Conservation (phyloP, 2,797 vertebrate species). For the Parauchenoglanis ngamensis region DNA sequence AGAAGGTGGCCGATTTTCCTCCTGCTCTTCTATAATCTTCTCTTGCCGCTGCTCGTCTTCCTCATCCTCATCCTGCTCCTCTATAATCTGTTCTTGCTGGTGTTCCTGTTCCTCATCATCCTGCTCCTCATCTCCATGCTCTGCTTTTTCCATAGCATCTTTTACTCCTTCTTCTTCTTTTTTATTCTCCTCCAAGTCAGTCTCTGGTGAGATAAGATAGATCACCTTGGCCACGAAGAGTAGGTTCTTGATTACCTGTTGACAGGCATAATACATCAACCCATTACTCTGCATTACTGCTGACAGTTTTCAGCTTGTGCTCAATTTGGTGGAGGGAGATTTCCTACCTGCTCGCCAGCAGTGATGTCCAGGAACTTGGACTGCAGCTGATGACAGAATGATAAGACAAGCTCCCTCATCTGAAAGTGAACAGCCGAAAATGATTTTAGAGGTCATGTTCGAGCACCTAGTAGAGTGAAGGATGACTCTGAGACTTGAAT, state of each 20-base stretch:
- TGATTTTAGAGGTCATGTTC: not conserved
- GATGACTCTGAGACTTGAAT: not conserved
- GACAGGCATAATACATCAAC: not conserved
- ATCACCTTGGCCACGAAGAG: slow-evolving; percentile 91
- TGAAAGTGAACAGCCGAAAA: slow-evolving; percentile 59
- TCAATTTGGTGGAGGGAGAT: not conserved
- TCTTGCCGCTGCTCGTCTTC: slow-evolving; percentile 47
- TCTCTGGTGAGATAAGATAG: slow-evolving; percentile 83
- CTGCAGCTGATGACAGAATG: slow-evolving; percentile 89
- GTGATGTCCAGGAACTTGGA: slow-evolving; percentile 88
- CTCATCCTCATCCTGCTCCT: slow-evolving; percentile 58
- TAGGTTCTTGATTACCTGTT: slow-evolving; percentile 94
- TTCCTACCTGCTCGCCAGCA: slow-evolving; percentile 90
- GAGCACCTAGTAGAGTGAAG: not conserved
- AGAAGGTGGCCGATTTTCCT: slow-evolving; percentile 76
- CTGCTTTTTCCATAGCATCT: slow-evolving; percentile 36
- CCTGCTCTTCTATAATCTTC: slow-evolving; percentile 61
- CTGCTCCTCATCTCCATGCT: slow-evolving; percentile 48
- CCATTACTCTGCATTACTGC: not conserved
- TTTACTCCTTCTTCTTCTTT: slow-evolving; percentile 20
- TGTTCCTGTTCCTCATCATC: slow-evolving; percentile 25
- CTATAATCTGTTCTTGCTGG: slow-evolving; percentile 53
- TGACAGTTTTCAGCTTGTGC: not conserved
- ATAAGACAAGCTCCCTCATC: slow-evolving; percentile 88
- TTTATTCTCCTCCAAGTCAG: slow-evolving; percentile 57